These are phyloP conservation scores for Calameuta idolon DNA, from an alignment of 2,888 invertebrate species.

Conservation along the genomic window DNA sequence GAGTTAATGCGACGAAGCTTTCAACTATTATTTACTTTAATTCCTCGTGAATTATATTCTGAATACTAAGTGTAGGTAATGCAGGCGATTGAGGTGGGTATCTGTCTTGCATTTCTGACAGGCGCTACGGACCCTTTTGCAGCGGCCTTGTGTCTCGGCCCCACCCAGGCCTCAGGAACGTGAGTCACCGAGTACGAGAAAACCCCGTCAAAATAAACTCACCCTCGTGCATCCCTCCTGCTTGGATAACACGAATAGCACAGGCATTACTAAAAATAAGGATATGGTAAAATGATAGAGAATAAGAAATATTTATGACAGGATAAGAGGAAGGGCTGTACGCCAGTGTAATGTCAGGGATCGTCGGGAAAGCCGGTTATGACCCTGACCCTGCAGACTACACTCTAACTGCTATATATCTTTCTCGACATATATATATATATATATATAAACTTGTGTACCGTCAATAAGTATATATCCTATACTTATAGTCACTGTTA, in stretches of 20 bases:
- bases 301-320: neutral
- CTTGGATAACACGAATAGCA: neutral
- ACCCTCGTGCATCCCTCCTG: conserved; percentile 19
- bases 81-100: neutral
- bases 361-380: neutral
- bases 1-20: neutral
- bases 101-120: neutral
- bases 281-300: neutral
- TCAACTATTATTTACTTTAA: neutral
- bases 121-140: conserved; percentile 1
- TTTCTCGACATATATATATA: no score
- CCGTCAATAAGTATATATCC: neutral
- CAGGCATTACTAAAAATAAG: neutral
- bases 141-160: neutral
- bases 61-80: neutral
- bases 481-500: neutral
- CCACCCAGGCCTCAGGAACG: conserved; percentile 5
- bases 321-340: neutral
- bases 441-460: neutral
- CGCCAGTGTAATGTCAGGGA: neutral
- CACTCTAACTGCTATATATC: neutral
- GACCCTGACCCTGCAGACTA: neutral
- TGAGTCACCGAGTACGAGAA: neutral
- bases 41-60: neutral
- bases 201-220: conserved; percentile 28